phyloP scores from a whole-genome alignment of 2,888 invertebrate genomes.

The Cantharis rustica region DNA sequence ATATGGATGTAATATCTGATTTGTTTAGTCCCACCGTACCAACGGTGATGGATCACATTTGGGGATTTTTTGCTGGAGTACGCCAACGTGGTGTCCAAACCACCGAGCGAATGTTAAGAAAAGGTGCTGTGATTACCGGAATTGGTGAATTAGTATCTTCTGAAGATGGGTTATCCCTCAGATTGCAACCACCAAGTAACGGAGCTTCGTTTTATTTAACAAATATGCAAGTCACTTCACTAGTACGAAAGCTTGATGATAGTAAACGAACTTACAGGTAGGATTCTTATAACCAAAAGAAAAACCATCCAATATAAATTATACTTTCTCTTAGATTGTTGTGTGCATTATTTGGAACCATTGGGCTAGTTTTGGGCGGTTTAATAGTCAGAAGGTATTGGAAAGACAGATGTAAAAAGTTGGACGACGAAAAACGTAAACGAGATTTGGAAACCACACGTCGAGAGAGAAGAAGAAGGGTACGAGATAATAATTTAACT shows the following conservation, averaged over 20 bases:
- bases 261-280: slow-evolving; percentile 73
- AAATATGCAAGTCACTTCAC: slow-evolving; percentile 74
- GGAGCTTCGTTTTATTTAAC: slow-evolving; percentile 79
- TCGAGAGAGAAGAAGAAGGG: slow-evolving; percentile 67
- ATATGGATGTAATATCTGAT: slow-evolving; percentile 83
- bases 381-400: slow-evolving; percentile 59
- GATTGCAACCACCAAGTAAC: slow-evolving; percentile 74
- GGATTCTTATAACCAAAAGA: slow-evolving; percentile 28
- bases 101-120: slow-evolving; percentile 84
- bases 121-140: slow-evolving; percentile 77
- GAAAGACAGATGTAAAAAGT: slow-evolving; percentile 58
- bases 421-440: slow-evolving; percentile 64
- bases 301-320: neutral
- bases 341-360: slow-evolving; percentile 60
- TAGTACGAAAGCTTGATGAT: slow-evolving; percentile 74
- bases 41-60: slow-evolving; percentile 77
- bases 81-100: slow-evolving; percentile 83
- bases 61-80: slow-evolving; percentile 85
- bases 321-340: slow-evolving; percentile 54
- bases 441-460: slow-evolving; percentile 69
- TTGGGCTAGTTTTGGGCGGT: slow-evolving; percentile 60
- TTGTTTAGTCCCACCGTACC: slow-evolving; percentile 79
- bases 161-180: slow-evolving; percentile 64
- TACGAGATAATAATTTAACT: slow-evolving; percentile 65
- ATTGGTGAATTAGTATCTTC: slow-evolving; percentile 76